phyloP scores from a whole-genome alignment of 2,888 invertebrate species.

The Lypha dubia region DNA sequence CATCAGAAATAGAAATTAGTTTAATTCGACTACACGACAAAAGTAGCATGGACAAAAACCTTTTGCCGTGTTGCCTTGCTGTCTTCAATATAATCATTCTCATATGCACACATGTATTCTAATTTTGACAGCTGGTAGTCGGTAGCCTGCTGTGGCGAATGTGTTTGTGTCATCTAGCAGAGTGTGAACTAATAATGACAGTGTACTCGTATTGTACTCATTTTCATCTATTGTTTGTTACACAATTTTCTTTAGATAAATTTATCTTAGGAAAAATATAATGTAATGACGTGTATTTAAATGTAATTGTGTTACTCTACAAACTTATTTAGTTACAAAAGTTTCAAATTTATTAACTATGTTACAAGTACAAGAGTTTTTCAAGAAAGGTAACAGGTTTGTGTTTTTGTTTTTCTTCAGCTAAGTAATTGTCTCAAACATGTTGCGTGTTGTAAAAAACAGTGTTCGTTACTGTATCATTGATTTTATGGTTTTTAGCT shows the following conservation, averaged over 20 bases:
- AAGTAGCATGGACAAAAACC: too few species aligned
- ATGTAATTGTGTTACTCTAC: constrained; percentile 44
- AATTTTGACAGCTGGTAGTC: too few species aligned
- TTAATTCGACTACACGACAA: too few species aligned
- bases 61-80: too few species aligned
- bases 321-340: constrained; percentile 22
- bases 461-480: constrained; percentile 9
- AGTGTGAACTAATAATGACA: constrained; percentile 25
- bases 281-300: constrained; percentile 17
- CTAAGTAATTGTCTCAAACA: background rate
- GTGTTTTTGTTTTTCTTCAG: too few species aligned
- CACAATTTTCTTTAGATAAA: constrained; percentile 48
- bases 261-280: constrained; percentile 23
- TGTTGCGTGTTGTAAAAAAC: constrained; percentile 34
- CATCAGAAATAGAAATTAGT: too few species aligned
- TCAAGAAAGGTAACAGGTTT: constrained; percentile 20
- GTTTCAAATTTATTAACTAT: constrained; percentile 16
- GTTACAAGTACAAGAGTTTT: constrained; percentile 9
- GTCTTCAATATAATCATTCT: too few species aligned
- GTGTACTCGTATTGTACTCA: background rate
- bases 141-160: too few species aligned
- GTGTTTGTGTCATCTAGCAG: too few species aligned
- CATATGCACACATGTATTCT: too few species aligned
- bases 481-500: constrained; percentile 11
- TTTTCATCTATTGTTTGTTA: constrained; percentile 29